Evolutionary conservation across 2,797 vertebrate genomes (phyloP), one percentile per base, ranked within the genome.

Genomic region (Heliangelus exortis): DNA sequence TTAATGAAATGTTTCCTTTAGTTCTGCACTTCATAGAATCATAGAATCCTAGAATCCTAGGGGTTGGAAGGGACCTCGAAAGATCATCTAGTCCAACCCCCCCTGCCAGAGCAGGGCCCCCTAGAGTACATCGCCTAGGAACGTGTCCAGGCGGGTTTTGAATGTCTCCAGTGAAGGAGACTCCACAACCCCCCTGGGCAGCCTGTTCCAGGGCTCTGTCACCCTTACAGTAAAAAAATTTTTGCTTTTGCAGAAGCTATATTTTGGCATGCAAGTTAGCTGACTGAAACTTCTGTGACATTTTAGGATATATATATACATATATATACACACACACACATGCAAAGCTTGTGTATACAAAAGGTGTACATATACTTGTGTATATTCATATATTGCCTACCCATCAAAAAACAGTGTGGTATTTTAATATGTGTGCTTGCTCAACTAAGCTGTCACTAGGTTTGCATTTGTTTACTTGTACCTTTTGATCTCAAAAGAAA

Each of bases 271-370:
- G 62, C 15, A 68, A 87, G 26, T 59, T 31, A 34, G 43, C 3
- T 77, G 29, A n/a, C n/a, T 48, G 67, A 87, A 81, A 29, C 3
- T 25, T 75, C 2, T 51, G 17, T 75, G 58, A 26, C 62, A 28
- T 57, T 62, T 20, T 7, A 13, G 9, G 23, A 6, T 17, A 6
- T 61, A 4, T 8, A 0, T 36, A 3, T 22, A 5, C 14, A 36
- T 36, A 6, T 15, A 6, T 61, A 4, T 8, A 0, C 33, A 3
- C 19, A 5, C 12, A 6, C 2, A 17, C 3, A 31, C 5, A 14
- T 8, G 21, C 3, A 69, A 23, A 28, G 12, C 12, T 33, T 66
- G 13, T 34, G 21, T n/a, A 4, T 23, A 11, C 31, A 18, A 47
- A 33, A 8, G 6, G 5, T 66, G 6, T 19, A 0, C 67, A 2